Evolutionary conservation across 2,797 vertebrate genomes (phyloP).

Genomic region (Cirrhinus molitorella): DNA sequence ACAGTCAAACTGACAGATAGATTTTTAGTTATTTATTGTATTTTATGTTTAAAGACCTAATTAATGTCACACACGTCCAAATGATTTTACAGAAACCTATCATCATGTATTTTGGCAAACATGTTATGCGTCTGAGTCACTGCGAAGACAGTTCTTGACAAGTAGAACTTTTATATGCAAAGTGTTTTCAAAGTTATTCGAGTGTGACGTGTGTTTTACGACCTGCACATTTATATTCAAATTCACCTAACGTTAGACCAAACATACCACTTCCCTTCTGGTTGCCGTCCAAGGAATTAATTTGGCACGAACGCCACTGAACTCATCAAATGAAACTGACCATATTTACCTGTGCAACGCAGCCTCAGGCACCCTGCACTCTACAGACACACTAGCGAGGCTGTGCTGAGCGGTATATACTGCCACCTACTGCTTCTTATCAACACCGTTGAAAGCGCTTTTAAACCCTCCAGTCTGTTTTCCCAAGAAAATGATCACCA

Average conservation of each 20-base stretch:
- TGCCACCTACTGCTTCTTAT: conserved; percentile 43
- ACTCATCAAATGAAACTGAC: background rate
- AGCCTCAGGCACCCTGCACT: background rate
- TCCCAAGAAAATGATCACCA: background rate
- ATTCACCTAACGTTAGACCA: background rate
- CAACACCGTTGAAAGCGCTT: background rate
- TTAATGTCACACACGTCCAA: background rate
- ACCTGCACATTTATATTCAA: background rate
- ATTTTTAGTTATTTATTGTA: background rate
- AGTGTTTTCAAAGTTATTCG: background rate
- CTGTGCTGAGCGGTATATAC: background rate
- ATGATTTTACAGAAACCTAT: background rate
- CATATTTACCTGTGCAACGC: background rate
- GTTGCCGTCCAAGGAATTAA: background rate
- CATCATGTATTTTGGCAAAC: background rate
- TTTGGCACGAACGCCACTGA: background rate
- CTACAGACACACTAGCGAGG: background rate
- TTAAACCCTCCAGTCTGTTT: background rate
- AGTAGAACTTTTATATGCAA: background rate
- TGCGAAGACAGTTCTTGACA: background rate
- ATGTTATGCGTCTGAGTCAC: background rate
- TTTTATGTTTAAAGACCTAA: background rate
- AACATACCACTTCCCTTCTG: background rate
- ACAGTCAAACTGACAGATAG: too few species aligned
- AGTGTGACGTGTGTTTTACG: background rate